These are phyloP conservation scores for Hippocampus mohnikei DNA, from an alignment of 2,113 vertebrate genomes.

Conservation along the genomic window DNA sequence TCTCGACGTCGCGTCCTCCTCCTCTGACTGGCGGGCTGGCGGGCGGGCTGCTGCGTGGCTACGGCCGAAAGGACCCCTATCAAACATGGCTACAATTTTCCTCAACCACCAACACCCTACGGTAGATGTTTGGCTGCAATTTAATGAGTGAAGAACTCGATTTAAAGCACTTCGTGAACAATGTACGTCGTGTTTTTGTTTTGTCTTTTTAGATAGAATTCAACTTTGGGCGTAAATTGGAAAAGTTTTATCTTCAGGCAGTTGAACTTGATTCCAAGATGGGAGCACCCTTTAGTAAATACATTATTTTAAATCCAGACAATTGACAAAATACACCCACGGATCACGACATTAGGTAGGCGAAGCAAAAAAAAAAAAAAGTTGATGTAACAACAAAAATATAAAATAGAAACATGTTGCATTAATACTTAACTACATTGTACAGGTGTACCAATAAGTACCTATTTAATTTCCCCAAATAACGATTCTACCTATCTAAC, in stretches of 20 bases:
- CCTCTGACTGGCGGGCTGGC: slow-evolving; percentile 47
- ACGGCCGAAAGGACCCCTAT: slow-evolving; percentile 33
- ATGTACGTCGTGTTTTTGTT: too few relatives aligned
- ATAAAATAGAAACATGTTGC: too few relatives aligned
- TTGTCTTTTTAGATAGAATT: neutral
- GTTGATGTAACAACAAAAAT: too few relatives aligned
- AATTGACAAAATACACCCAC: neutral
- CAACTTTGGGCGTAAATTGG: neutral
- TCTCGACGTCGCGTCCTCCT: slow-evolving; percentile 38
- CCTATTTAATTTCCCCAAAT: neutral
- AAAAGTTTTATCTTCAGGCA: neutral
- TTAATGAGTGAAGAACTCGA: neutral
- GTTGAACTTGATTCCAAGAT: neutral
- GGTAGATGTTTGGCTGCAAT: slow-evolving; percentile 5
- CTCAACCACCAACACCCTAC: neutral
- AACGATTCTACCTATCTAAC: neutral
- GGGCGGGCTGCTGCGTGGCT: slow-evolving; percentile 24
- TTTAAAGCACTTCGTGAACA: neutral
- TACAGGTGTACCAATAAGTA: too few relatives aligned
- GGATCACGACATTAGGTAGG: neutral
- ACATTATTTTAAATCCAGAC: neutral
- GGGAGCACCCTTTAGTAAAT: neutral
- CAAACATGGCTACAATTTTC: slow-evolving; percentile 36
- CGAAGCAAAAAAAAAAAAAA: neutral
- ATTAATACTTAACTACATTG: neutral